Evolutionary conservation across 2,797 vertebrate species (phyloP), one percentile per base, ranked within the genome.

Genomic region (Xenentodon cancila): DNA sequence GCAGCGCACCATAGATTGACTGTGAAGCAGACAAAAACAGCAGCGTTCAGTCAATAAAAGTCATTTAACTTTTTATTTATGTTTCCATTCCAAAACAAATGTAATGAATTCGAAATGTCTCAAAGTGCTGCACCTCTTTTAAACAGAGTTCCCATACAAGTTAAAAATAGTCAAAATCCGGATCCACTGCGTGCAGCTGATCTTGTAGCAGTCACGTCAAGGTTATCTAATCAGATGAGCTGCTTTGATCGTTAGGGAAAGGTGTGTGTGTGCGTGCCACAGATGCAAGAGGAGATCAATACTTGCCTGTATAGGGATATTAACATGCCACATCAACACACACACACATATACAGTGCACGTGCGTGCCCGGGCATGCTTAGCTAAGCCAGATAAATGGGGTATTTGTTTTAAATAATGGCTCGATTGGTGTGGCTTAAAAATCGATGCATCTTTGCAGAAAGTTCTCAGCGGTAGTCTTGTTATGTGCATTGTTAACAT

Each of bases 391-490:
- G 89, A 92, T 90, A 90, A 92, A 93, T 89, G 84, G 86, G 82
- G 87, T 75, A 88, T 91, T 92, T 88, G 91, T 92, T 92, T 89
- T 92, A 91, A 94, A 88, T 90, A 92, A 94, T 93, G 85, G 85
- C 86, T 87, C 60, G 75, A 89, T 90, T 75, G 84, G 82, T 73
- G 79, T 79, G 83, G 87, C 76, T 70, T 80, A 80, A 86, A 87
- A 91, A 93, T 92, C 91, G 50, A 92, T 93, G 86, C 64, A n/a
- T 84, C 71, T 71, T 67, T 79, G 73, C 75, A 86, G 87, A 89
- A 89, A 86, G 77, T 89, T 90, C 85, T 88, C 66, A 42, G 79
- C 60, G 48, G 69, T 51, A 79, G 81, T 68, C 84, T 84, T 81
- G 85, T 89, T 89, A 87, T 85, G 80, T 64, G 74, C 81, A 69